A percentile compares a stretch with the other conserved stretches of the same genome.
Conservation (phyloP, 1,140 invertebrate species). For the Zaprionus camerounensis region DNA sequence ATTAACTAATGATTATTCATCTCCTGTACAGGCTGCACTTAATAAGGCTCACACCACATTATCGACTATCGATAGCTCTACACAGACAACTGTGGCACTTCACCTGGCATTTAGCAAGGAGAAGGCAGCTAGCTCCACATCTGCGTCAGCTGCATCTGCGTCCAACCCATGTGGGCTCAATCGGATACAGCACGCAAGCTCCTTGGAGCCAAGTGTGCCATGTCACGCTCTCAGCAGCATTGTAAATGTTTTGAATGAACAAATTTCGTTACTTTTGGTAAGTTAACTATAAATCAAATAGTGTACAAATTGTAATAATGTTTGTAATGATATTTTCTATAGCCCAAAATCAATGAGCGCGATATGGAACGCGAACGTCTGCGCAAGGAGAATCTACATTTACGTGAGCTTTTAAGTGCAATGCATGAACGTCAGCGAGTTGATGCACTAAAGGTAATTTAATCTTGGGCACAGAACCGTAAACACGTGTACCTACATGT, state of each 20-base stretch:
- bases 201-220: conserved; percentile 85
- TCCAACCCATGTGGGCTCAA: conserved; percentile 71
- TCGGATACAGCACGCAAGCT: conserved; percentile 76
- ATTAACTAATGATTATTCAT: conserved; percentile 1
- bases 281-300: conserved; percentile 36
- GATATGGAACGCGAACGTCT: conserved; percentile 91
- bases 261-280: conserved; percentile 87
- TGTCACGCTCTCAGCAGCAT: conserved; percentile 85
- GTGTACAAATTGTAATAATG: not conserved
- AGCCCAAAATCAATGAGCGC: conserved; percentile 90
- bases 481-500: conserved; percentile 6
- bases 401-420: conserved; percentile 89
- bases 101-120: conserved; percentile 19
- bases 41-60: conserved; percentile 48
- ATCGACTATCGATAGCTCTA: conserved; percentile 55
- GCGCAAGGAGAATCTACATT: conserved; percentile 89
- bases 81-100: conserved; percentile 31
- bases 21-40: conserved; percentile 31
- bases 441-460: conserved; percentile 76
- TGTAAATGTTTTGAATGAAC: conserved; percentile 85
- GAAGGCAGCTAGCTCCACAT: conserved; percentile 11
- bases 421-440: conserved; percentile 85
- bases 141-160: conserved; percentile 21
- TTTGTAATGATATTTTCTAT: conserved; percentile 42
- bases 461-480: conserved; percentile 9